Evolutionary conservation across 2,888 invertebrate genomes (phyloP).

Genomic region (Parnassius orleans): DNA sequence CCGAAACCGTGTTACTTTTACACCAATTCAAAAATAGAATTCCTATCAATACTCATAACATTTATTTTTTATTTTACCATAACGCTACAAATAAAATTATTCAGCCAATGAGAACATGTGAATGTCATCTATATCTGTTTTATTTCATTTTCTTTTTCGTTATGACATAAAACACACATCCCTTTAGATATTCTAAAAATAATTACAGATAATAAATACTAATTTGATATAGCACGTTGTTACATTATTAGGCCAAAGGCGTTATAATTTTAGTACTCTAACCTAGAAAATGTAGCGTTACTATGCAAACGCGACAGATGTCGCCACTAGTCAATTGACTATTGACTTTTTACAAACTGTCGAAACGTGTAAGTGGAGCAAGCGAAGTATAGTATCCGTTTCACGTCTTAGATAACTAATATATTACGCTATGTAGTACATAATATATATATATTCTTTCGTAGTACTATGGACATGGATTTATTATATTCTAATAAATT

Average conservation of each 20-base stretch:
- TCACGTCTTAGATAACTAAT: too few species aligned
- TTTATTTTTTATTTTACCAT: background rate
- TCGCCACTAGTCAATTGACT: conserved; percentile 45
- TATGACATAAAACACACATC: background rate
- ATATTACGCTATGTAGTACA: too few species aligned
- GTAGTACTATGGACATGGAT: too few species aligned
- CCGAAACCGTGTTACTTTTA: background rate
- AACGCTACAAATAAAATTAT: background rate
- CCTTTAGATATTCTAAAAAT: background rate
- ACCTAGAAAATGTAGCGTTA: conserved; percentile 43
- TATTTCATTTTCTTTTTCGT: background rate
- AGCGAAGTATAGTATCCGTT: conserved; percentile 25
- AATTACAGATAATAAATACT: conserved; percentile 6
- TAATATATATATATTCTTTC: too few species aligned
- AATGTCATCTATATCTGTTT: background rate
- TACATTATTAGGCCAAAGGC: conserved; percentile 24
- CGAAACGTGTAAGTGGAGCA: conserved; percentile 32
- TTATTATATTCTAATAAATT: too few species aligned
- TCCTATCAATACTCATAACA: background rate
- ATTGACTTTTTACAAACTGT: conserved; percentile 43
- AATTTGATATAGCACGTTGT: conserved; percentile 16
- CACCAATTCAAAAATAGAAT: background rate
- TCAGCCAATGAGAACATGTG: background rate
- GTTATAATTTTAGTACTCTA: conserved; percentile 41
- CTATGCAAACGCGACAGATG: conserved; percentile 48